phyloP scores from a whole-genome alignment of 1,140 invertebrate species.

The Ostrea denselamellosa region DNA sequence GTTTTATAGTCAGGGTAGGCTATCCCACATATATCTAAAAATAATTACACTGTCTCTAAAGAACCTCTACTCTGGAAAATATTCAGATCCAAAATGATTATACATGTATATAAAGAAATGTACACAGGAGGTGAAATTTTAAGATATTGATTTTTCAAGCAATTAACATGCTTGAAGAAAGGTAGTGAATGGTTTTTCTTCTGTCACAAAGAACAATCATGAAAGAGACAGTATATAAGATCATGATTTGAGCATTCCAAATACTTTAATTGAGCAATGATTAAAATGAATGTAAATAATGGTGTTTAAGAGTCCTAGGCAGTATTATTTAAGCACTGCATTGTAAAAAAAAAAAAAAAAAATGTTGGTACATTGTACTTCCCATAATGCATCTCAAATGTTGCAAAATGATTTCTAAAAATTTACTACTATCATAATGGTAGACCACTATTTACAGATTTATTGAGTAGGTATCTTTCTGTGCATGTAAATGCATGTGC shows the following conservation, averaged over 20 bases:
- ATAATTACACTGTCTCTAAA: too few species aligned
- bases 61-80: background rate
- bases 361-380: background rate
- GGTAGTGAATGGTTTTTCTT: background rate
- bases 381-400: background rate
- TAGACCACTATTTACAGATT: too few species aligned
- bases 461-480: too few species aligned
- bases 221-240: background rate
- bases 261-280: background rate
- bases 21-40: background rate
- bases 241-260: background rate
- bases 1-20: background rate
- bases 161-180: slow-evolving; percentile 13
- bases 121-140: background rate
- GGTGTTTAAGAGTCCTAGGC: background rate
- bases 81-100: background rate
- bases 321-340: background rate
- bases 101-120: background rate
- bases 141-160: background rate
- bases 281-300: background rate
- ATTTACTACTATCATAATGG: background rate
- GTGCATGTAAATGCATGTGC: too few species aligned
- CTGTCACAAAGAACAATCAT: background rate
- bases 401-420: slow-evolving; percentile 12
- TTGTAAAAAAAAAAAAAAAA: background rate